phyloP scores from a whole-genome alignment of 2,797 vertebrate genomes.

The Takifugu ocellatus region DNA sequence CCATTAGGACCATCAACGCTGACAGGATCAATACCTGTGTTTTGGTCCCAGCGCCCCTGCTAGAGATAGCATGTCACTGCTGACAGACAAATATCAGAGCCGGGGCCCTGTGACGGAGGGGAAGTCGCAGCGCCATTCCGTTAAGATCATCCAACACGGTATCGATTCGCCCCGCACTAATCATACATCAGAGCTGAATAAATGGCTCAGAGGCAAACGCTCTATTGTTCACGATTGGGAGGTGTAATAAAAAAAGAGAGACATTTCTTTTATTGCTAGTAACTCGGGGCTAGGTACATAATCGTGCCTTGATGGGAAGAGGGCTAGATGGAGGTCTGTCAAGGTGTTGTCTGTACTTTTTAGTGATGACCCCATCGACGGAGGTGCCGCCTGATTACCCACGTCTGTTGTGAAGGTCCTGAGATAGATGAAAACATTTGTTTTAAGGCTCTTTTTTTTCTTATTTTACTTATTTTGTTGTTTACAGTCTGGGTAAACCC shows the following conservation, averaged over 20 bases:
- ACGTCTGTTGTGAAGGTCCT: conserved; percentile 13
- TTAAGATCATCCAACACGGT: conserved; percentile 93
- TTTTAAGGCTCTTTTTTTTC: neutral
- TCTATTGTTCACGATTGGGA: conserved; percentile 96
- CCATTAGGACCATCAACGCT: conserved; percentile 97
- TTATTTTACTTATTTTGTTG: neutral
- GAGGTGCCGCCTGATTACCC: conserved; percentile 27
- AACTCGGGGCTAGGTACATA: conserved; percentile 93
- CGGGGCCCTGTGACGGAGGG: conserved; percentile 65
- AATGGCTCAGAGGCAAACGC: conserved; percentile 97
- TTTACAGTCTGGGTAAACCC: neutral
- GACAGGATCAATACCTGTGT: conserved; percentile 98
- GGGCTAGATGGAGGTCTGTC: conserved; percentile 64
- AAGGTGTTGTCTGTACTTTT: conserved; percentile 64
- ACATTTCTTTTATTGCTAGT: conserved; percentile 89
- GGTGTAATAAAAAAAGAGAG: conserved; percentile 94
- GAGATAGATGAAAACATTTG: conserved; percentile 7
- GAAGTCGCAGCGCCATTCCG: conserved; percentile 87
- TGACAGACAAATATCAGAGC: conserved; percentile 99
- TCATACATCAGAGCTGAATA: conserved; percentile 99
- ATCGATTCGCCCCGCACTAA: conserved; percentile 97
- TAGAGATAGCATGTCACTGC: conserved; percentile 96
- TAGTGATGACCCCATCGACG: conserved; percentile 59
- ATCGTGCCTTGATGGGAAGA: conserved; percentile 89
- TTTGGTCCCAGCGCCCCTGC: conserved; percentile 92